These are phyloP conservation scores for Dysidea cf. avara DNA, from an alignment of 37 sponge, comb jelly and placozoan genomes.

Conservation along the genomic window DNA sequence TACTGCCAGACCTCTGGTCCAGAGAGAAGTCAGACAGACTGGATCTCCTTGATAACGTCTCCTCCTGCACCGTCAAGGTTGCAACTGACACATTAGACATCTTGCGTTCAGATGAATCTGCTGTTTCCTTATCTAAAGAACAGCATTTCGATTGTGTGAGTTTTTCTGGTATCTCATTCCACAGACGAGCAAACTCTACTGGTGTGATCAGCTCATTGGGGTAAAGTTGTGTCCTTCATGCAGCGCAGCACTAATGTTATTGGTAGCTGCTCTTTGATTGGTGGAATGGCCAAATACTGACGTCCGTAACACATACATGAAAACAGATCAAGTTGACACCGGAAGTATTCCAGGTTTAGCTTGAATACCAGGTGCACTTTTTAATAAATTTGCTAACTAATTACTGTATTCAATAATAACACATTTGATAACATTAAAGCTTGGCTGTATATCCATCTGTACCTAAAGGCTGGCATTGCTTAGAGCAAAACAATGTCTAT, in stretches of 20 bases:
- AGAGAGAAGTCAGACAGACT: too few species aligned
- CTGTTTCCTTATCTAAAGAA: conserved; percentile 48
- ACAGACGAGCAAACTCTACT: conserved; percentile 92
- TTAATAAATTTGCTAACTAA: conserved; percentile 38
- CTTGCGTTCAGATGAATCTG: too few species aligned
- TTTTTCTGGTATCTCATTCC: conserved; percentile 83
- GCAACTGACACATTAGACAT: too few species aligned
- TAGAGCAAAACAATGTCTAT: too few species aligned
- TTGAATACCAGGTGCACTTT: conserved; percentile 57
- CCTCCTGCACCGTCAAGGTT: too few species aligned
- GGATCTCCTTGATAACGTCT: too few species aligned
- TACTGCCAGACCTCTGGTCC: too few species aligned
- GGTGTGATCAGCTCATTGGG: conserved; percentile 87
- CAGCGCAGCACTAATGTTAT: conserved; percentile 86
- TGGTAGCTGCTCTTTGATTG: conserved; percentile 76
- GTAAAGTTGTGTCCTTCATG: conserved; percentile 80
- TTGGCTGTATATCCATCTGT: too few species aligned
- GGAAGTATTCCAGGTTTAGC: conserved; percentile 1
- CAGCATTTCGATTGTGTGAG: conserved; percentile 50
- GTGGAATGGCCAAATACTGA: conserved; percentile 90
- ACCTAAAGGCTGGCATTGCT: too few species aligned
- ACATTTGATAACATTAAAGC: too few species aligned
- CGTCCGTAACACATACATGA: conserved; percentile 90
- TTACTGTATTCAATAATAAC: too few species aligned
- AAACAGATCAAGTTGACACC: conserved; percentile 91